A percentile compares a stretch with the other conserved stretches of the same genome.
Conservation (phyloP, 1,140 invertebrate species). For the Zaprionus davidi region DNA sequence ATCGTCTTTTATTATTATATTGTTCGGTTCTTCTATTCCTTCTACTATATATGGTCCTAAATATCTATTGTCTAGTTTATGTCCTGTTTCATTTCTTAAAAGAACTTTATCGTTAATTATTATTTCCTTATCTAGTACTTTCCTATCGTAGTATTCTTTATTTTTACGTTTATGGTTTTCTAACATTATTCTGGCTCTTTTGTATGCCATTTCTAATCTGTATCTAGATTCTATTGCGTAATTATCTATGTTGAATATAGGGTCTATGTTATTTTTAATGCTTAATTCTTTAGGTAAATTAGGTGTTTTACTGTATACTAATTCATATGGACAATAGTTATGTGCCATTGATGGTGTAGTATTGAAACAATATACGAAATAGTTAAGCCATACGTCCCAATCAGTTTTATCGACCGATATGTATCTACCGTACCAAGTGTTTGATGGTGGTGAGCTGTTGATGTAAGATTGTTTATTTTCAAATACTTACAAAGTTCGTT, state of each 20-base stretch:
- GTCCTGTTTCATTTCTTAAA: constrained; percentile 25
- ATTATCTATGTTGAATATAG: constrained; percentile 36
- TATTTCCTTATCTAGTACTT: constrained; percentile 7
- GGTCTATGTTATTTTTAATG: constrained; percentile 20
- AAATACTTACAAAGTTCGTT: constrained; percentile 43
- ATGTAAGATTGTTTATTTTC: constrained; percentile 40
- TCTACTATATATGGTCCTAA: neutral
- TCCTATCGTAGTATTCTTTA: constrained; percentile 8
- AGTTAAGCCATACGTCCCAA: constrained; percentile 45
- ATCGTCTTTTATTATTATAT: neutral
- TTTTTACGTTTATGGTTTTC: constrained; percentile 23
- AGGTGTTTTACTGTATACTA: constrained; percentile 29
- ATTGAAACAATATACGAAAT: constrained; percentile 53
- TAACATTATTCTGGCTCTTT: constrained; percentile 7
- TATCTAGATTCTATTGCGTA: constrained; percentile 25
- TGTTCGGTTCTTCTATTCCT: constrained; percentile 5
- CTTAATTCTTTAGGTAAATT: constrained; percentile 17
- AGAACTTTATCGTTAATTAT: constrained; percentile 9
- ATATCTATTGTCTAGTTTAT: constrained; percentile 17
- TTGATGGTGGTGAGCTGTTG: constrained; percentile 45
- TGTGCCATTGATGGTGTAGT: constrained; percentile 40
- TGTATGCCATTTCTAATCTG: neutral
- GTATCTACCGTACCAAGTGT: constrained; percentile 38
- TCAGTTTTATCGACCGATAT: constrained; percentile 36
- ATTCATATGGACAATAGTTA: constrained; percentile 32